A percentile compares a stretch with the other conserved stretches of the same genome.
Conservation (phyloP, 2,888 invertebrate species). For the Acleris sparsana region DNA sequence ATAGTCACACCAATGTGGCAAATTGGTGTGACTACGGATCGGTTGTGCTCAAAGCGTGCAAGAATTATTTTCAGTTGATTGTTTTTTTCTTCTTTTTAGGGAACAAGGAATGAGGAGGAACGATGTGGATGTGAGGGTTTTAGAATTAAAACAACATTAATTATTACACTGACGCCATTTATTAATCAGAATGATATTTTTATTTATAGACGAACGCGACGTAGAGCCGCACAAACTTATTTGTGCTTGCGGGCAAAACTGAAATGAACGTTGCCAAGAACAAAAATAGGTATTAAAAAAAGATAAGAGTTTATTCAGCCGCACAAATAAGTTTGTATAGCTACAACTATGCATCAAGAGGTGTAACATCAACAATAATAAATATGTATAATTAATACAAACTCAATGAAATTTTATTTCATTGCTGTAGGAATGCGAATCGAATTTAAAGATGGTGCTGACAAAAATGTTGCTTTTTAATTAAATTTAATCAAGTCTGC, state of each 20-base stretch:
- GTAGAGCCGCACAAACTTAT: constrained; percentile 6
- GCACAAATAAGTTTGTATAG: constrained; percentile 8
- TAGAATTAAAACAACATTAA: neutral
- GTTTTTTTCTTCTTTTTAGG: no score
- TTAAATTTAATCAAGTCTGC: neutral
- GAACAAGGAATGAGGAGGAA: neutral
- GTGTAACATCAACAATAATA: constrained; percentile 30
- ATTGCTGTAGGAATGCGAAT: constrained; percentile 30
- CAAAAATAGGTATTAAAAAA: neutral
- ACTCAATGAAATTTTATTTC: constrained; percentile 34
- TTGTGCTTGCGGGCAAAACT: neutral
- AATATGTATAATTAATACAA: constrained; percentile 20
- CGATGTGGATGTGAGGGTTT: no score
- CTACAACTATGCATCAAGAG: constrained; percentile 19
- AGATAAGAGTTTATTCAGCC: neutral
- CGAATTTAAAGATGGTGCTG: constrained; percentile 9
- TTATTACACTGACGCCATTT: constrained; percentile 51
- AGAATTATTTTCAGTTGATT: no score
- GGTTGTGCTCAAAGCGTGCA: no score
- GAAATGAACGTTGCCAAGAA: neutral
- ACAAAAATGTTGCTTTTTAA: neutral
- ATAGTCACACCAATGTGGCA: no score
- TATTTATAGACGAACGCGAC: constrained; percentile 32
- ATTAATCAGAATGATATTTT: constrained; percentile 34
- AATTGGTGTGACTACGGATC: no score